phyloP scores from a whole-genome alignment of 2,797 vertebrate species.

The Tragelaphus oryx region DNA sequence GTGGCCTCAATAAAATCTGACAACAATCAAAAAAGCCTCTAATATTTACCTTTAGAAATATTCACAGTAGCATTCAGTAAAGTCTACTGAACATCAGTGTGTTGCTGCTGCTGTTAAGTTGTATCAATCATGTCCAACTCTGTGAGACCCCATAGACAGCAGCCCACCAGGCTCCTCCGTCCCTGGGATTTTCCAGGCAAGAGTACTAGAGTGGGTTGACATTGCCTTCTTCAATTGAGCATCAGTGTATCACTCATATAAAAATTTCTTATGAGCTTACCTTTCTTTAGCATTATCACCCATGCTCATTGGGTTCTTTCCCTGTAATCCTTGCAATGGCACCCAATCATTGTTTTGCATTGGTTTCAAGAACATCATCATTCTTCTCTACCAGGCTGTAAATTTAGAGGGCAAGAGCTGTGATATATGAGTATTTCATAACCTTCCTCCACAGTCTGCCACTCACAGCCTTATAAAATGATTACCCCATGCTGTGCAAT shows the following conservation, averaged over 20 bases:
- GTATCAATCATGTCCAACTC: accelerated
- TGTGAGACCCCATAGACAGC: background rate
- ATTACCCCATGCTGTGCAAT: background rate
- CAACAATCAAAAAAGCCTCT: background rate
- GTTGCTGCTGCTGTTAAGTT: background rate
- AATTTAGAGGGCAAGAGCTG: background rate
- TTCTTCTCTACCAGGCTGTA: background rate
- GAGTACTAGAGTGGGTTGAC: background rate
- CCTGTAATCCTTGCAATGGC: background rate
- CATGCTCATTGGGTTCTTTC: background rate
- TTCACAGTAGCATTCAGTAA: background rate
- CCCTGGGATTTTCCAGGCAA: background rate
- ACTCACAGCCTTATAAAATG: background rate
- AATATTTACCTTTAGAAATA: background rate
- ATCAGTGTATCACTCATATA: background rate
- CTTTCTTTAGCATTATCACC: background rate
- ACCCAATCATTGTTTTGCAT: background rate
- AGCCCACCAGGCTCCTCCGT: background rate
- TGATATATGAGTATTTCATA: background rate
- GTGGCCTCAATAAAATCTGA: background rate
- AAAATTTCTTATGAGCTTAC: background rate
- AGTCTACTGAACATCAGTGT: background rate
- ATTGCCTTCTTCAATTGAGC: background rate
- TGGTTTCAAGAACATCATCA: background rate
- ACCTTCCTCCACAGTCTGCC: background rate